phyloP scores from a whole-genome alignment of 2,797 vertebrate species.

The Cercopithecus petaurista region DNA sequence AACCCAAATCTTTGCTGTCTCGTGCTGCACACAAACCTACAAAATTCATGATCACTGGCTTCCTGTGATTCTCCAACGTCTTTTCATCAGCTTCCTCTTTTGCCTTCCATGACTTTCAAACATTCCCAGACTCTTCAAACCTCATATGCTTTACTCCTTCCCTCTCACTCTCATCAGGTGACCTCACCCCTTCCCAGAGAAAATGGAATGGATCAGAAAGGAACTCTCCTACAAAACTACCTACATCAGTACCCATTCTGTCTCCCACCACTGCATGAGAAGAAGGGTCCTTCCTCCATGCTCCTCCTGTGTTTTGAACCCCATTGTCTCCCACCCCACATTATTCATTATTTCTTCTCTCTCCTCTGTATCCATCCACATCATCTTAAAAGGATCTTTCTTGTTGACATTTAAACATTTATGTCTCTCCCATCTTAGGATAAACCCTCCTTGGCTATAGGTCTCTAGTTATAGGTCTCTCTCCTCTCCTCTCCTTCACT shows the following conservation, averaged over 20 bases:
- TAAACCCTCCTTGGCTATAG: neutral
- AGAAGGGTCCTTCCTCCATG: neutral
- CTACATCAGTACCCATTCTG: neutral
- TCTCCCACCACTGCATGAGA: neutral
- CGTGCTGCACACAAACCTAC: neutral
- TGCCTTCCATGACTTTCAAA: neutral
- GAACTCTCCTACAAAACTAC: neutral
- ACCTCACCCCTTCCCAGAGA: neutral
- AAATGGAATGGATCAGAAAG: neutral
- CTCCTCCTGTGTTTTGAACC: neutral
- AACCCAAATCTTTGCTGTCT: neutral
- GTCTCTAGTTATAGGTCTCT: neutral
- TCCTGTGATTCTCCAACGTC: neutral
- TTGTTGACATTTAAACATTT: neutral
- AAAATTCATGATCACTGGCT: neutral
- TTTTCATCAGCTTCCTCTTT: neutral
- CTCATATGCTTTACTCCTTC: neutral
- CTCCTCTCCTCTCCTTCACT: neutral
- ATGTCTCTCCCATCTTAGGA: neutral
- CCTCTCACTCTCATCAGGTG: neutral
- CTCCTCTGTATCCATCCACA: neutral
- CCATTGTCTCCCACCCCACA: neutral
- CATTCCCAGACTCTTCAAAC: neutral
- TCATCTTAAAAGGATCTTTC: neutral
- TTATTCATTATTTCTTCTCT: neutral